phyloP scores from a whole-genome alignment of 2,797 vertebrate genomes.

The Pterois miles region DNA sequence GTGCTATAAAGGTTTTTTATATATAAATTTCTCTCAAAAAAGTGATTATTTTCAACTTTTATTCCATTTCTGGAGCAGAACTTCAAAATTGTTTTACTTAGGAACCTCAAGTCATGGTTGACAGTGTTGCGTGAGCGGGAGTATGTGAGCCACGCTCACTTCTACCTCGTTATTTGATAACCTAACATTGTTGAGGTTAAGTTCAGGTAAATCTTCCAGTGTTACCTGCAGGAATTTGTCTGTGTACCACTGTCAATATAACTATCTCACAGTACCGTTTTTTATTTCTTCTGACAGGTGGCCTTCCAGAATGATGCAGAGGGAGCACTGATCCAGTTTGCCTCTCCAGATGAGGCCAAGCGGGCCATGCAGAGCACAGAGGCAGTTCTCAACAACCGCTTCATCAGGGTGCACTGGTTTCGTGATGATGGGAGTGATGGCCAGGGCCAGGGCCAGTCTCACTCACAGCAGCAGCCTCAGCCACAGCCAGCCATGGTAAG shows the following conservation, averaged over 20 bases:
- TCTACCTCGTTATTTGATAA: too few relatives aligned
- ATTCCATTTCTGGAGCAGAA: too few relatives aligned
- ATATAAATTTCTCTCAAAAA: too few relatives aligned
- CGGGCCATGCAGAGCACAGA: constrained; percentile 95
- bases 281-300: constrained; percentile 82
- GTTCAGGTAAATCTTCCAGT: neutral
- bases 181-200: neutral
- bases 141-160: too few relatives aligned
- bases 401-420: constrained; percentile 96
- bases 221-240: neutral
- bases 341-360: constrained; percentile 91
- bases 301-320: constrained; percentile 95
- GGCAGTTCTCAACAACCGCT: constrained; percentile 97
- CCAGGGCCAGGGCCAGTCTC: constrained; percentile 35
- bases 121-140: too few relatives aligned
- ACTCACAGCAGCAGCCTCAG: constrained; percentile 55
- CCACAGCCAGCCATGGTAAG: constrained; percentile 59
- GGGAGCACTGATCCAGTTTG: constrained; percentile 96
- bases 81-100: too few relatives aligned
- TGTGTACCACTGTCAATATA: neutral
- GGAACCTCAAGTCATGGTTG: too few relatives aligned
- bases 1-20: too few relatives aligned
- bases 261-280: neutral
- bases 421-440: constrained; percentile 83
- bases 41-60: too few relatives aligned